Base-by-base conservation (phyloP, 2,797 vertebrate species). In the Oreochromis mossambicus region DNA sequence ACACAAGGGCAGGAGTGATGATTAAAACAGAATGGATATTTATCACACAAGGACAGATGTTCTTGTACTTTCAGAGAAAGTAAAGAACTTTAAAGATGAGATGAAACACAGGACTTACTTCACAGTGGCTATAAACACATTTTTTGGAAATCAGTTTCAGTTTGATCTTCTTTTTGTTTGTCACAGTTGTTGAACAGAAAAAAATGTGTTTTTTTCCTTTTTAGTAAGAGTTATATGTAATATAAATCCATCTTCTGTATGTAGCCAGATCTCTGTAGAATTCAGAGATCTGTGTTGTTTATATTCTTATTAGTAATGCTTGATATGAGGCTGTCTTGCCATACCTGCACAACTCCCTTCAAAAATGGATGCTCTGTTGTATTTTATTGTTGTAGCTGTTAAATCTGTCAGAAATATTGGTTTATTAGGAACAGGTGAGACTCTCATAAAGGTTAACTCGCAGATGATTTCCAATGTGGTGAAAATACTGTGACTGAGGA, bases 1-100 rank as follows among this genome's bases (percentile, higher is more conserved):
- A 90, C 93, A 68, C 92, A 95, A 85, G 80, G 66, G 61, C 93
- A 95, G 81, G 95, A 93, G 80, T 93, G 87, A 94, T 24, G 43
- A 41, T 11, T 70, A 14, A 77, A 55, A 24, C n/a, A 36, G 21
- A 70, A 79, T 58, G 83, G 68, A 86, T 52, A 66, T 34, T 26
- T 12, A 24, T 70, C 13, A 77, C 12, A 19, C 10, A 43, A 54
- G 7, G 34, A 43, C 61, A 50, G 26, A 68, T 70, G 32, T 75
- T 68, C 43, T 38, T 63, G n/a, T 7, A 54, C 21, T 34, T 2
- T 43, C 11, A 73, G 41, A 58, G 19, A 68, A 77, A 46, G 46
- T 8, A 41, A 63, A 34, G 58, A 55, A 34, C 54, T 38, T 51
- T 8, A 41, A 73, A 66, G 52, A 43, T 7, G 10, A 61, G 46